Base-by-base conservation (phyloP, 2,113 vertebrate species). In the Pleuronectes platessa region DNA sequence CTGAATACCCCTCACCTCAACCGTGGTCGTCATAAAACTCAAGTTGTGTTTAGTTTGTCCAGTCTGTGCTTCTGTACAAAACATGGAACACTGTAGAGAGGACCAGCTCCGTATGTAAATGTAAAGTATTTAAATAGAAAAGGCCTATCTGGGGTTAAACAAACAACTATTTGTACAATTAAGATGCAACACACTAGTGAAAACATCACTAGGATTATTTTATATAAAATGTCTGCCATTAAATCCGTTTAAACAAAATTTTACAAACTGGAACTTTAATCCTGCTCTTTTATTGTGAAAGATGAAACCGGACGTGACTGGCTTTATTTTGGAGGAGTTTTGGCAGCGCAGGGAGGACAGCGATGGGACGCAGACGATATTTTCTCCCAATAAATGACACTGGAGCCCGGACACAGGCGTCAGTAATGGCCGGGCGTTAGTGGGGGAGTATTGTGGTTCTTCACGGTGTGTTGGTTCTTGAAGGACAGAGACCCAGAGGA, bases 321-420 rank as follows among this genome's bases (percentile, higher is more conserved):
- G 49, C n/a, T 59, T 55, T 9, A 69, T n/a, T 18, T 5, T 76
- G 69, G 23, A 5, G 4, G 0, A 0, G 2, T 37, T 45, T 64
- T 6, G 10, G 54, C 54, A 0, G 71, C 54, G 15, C 47, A 6
- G 66, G 53, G 59, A 15, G 85, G 85, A 87, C 88, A 56, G 78
- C 67, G 63, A 91, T 88, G 91, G 91, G 77, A 85, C 86, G 24
- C 49, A 4, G 79, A 18, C 45, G 47, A 70, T 68, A 65, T 83
- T 61, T 61, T 78, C 2, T 66, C 45, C 53, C 1, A 83, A 79
- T 31, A 76, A 83, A 71, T 61, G 60, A 24, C 55, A 64, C 23
- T 18, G 24, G 6, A 79, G 1, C 26, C 26, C 15, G 59, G 35
- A 40, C 18, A 42, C 27, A 3, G 40, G 6, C 2, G 15, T 0